Percentiles rank a stretch among this genome's conserved stretches.
Conservation (phyloP, 2,888 invertebrate species). For the Platycnemis pennipes region DNA sequence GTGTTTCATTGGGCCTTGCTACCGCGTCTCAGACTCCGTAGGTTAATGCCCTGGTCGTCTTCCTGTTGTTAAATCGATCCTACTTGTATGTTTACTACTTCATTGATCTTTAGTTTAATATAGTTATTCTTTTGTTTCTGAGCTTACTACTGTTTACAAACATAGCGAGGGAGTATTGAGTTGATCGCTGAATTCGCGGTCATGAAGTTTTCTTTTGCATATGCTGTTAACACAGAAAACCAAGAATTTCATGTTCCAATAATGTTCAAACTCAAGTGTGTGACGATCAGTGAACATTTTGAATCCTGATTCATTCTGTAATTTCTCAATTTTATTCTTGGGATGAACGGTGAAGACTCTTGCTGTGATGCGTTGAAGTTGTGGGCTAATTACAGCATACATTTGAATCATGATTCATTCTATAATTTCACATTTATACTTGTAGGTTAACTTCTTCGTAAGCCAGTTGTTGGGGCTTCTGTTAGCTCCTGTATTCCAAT, state of each 20-base stretch:
- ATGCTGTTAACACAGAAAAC: not conserved
- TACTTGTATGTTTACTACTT: not conserved
- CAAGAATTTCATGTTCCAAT: not conserved
- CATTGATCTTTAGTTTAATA: slow-evolving; percentile 42
- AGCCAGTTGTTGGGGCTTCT: slow-evolving; percentile 91
- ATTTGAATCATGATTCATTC: not conserved
- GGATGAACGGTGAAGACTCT: not conserved
- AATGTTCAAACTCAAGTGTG: too few relatives aligned
- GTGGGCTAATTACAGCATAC: not conserved
- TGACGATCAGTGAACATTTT: too few relatives aligned
- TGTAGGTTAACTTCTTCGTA: slow-evolving; percentile 91
- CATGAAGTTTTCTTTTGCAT: not conserved
- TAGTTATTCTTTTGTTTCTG: slow-evolving; percentile 69
- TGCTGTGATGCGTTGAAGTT: not conserved
- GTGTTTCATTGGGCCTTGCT: not conserved
- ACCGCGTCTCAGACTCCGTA: not conserved
- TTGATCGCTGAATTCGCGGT: not conserved
- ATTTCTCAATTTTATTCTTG: too few relatives aligned
- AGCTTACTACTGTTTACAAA: slow-evolving; percentile 28
- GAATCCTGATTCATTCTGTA: too few relatives aligned
- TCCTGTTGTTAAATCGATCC: slow-evolving; percentile 13
- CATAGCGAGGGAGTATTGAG: not conserved
- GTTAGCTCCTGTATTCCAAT: slow-evolving; percentile 89
- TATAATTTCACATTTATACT: slow-evolving; percentile 75
- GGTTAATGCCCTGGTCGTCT: not conserved